Conservation (phyloP, 1,140 invertebrate species). For the Stegodyphus dumicola region DNA sequence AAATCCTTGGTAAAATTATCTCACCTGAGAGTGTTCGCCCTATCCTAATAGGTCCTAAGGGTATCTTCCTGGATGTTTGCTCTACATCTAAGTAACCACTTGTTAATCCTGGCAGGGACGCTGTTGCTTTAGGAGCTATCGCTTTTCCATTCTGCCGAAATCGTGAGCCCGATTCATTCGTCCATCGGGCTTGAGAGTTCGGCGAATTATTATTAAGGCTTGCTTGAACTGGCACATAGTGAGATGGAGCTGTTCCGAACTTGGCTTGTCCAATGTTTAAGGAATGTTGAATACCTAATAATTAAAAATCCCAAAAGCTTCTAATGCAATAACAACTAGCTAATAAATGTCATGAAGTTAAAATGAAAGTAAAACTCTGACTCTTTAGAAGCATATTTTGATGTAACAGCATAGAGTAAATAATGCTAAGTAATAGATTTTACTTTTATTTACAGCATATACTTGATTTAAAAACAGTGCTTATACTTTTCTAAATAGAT, state of each 20-base stretch:
- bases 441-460: too few species aligned
- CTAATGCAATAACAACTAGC: too few species aligned
- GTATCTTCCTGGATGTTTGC: constrained; percentile 2
- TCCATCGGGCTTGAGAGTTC: constrained; percentile 4
- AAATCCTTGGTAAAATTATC: too few species aligned
- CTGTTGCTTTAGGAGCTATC: constrained; percentile 27
- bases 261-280: constrained; percentile 50
- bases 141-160: neutral
- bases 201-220: neutral
- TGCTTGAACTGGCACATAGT: constrained; percentile 32
- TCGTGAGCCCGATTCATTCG: constrained; percentile 20
- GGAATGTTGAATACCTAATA: constrained; percentile 44
- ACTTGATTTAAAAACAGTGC: too few species aligned
- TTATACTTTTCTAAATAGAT: too few species aligned
- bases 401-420: too few species aligned
- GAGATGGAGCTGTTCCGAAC: constrained; percentile 39
- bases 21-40: constrained; percentile 43
- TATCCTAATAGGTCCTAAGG: constrained; percentile 41
- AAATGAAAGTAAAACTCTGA: too few species aligned
- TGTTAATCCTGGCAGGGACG: constrained; percentile 34
- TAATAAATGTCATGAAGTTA: too few species aligned
- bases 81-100: constrained; percentile 41
- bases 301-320: too few species aligned
- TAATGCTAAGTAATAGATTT: too few species aligned
- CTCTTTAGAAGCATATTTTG: too few species aligned